Conservation (phyloP, 2,797 vertebrate genomes). For the Enteromius radiatus region DNA sequence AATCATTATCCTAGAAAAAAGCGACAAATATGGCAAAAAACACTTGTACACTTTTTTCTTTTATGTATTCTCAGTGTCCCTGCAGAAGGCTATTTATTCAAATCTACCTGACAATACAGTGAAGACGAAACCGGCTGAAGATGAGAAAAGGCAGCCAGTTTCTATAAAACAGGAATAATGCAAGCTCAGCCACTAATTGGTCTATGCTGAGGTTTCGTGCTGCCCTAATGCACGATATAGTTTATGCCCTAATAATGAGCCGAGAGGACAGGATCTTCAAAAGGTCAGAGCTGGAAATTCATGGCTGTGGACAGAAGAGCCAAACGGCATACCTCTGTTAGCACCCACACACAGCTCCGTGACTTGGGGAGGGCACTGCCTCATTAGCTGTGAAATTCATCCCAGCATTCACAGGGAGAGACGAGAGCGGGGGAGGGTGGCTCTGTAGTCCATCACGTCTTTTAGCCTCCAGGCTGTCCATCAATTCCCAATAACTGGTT, state of each 20-base stretch:
- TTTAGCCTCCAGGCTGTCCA: conserved; percentile 49
- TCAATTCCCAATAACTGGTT: conserved; percentile 53
- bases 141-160: not conserved
- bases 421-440: conserved; percentile 19
- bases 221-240: not conserved
- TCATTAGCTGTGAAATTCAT: conserved; percentile 58
- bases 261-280: not conserved
- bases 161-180: conserved; percentile 4
- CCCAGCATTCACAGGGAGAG: conserved; percentile 25
- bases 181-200: conserved; percentile 26
- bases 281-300: conserved; percentile 40
- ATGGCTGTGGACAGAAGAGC: conserved; percentile 24
- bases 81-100: not conserved
- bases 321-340: conserved; percentile 32
- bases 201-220: not conserved
- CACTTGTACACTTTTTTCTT: not conserved
- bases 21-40: not conserved
- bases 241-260: conserved; percentile 27
- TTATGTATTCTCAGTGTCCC: not conserved
- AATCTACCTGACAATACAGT: conserved; percentile 10
- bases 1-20: conserved; percentile 3
- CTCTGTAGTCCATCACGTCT: conserved; percentile 33
- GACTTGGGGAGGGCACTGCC: conserved; percentile 3
- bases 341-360: conserved; percentile 34
- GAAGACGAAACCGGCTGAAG: not conserved